Evolutionary conservation across 2,113 vertebrate species (phyloP).

Genomic region (Capreolus pygargus): DNA sequence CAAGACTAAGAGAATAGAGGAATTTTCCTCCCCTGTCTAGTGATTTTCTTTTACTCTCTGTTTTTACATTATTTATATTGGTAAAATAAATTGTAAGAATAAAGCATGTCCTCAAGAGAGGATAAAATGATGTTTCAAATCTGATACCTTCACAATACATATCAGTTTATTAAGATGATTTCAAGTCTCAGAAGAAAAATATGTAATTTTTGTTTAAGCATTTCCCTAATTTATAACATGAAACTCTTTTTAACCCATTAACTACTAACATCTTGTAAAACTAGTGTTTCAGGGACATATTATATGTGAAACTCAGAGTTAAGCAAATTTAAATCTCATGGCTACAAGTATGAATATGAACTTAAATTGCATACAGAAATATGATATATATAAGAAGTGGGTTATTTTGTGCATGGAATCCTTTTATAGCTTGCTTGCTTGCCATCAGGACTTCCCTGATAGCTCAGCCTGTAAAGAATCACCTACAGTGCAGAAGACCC

Average conservation of each 20-base stretch:
- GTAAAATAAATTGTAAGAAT: not conserved
- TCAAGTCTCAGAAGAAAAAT: not conserved
- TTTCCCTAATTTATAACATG: not conserved
- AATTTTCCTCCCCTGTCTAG: not conserved
- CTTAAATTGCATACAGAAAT: not conserved
- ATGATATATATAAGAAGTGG: not conserved
- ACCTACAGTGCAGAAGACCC: not conserved
- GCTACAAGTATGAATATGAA: not conserved
- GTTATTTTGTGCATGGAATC: not conserved
- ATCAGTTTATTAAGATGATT: not conserved
- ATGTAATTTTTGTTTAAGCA: not conserved
- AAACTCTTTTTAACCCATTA: not conserved
- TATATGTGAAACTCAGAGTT: not conserved
- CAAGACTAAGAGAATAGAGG: not conserved
- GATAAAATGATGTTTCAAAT: not conserved
- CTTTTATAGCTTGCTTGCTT: not conserved
- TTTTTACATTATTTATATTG: not conserved
- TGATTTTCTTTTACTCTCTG: not conserved
- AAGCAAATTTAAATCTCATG: not conserved
- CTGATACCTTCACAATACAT: not conserved
- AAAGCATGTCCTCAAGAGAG: not conserved
- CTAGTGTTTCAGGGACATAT: not conserved
- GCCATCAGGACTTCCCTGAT: not conserved
- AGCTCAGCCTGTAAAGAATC: not conserved
- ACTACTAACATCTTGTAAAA: not conserved